Evolutionary conservation across 2,888 invertebrate species (phyloP).

Genomic region (Mythimna ferrago): DNA sequence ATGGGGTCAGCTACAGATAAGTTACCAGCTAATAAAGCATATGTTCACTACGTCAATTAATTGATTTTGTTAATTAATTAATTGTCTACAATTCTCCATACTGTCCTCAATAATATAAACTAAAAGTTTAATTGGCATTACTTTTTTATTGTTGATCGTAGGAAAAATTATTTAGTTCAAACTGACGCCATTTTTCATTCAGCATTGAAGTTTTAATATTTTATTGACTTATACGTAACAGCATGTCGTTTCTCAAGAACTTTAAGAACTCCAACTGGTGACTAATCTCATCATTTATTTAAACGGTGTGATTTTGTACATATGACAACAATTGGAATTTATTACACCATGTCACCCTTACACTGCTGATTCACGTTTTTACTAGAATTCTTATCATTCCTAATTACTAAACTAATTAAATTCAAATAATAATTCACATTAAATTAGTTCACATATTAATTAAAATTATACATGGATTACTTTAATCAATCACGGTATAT

Average conservation of each 20-base stretch:
- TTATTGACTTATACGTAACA: conserved; percentile 39
- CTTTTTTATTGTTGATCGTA: conserved; percentile 13
- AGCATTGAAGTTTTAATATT: conserved; percentile 36
- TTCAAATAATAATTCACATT: conserved; percentile 2
- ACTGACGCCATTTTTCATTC: conserved; percentile 27
- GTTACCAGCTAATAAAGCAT: conserved; percentile 57
- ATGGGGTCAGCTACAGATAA: conserved; percentile 64
- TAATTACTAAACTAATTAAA: conserved; percentile 31
- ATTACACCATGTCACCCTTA: conserved; percentile 22
- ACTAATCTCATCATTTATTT: conserved; percentile 65
- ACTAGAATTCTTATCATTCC: conserved; percentile 24
- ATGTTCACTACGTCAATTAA: conserved; percentile 26
- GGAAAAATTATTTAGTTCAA: conserved; percentile 16
- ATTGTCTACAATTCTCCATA: background rate
- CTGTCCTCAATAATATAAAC: background rate
- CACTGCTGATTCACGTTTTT: conserved; percentile 36
- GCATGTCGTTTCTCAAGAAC: conserved; percentile 67
- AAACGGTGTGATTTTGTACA: conserved; percentile 53
- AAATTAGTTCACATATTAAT: conserved; percentile 29
- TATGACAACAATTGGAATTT: conserved; percentile 59
- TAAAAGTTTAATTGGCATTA: background rate
- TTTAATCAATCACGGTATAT: conserved; percentile 39
- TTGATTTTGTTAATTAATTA: conserved; percentile 27
- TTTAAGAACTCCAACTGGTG: conserved; percentile 55
- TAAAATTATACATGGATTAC: conserved; percentile 27